phyloP scores from a whole-genome alignment of 2,113 vertebrate species.

The Proteles cristata region DNA sequence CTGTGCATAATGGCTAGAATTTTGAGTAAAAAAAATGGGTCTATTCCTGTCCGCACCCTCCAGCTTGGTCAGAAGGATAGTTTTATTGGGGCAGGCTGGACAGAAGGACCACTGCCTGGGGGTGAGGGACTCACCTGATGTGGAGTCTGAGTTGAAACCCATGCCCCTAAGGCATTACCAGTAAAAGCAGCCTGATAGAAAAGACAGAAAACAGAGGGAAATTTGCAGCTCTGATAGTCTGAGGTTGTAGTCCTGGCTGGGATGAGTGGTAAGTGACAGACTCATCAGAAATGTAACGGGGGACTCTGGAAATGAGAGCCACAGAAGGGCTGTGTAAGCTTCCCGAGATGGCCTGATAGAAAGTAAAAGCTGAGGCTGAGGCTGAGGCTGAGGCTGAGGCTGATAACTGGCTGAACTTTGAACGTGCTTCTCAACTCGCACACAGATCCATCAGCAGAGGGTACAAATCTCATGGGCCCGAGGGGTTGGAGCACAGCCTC shows the following conservation, averaged over 20 bases:
- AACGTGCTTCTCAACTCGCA: not conserved
- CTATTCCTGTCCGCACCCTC: rapidly evolving
- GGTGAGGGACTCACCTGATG: not conserved
- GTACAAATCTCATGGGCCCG: too few species aligned
- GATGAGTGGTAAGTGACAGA: not conserved
- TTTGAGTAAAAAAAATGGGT: not conserved
- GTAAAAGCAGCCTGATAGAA: not conserved
- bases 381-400: rapidly evolving
- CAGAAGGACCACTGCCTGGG: not conserved
- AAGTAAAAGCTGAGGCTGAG: not conserved
- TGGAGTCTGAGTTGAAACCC: not conserved
- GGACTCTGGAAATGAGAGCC: too few species aligned
- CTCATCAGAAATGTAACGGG: not conserved
- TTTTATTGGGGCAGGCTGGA: not conserved
- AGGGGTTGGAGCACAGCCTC: not conserved
- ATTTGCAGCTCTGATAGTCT: not conserved
- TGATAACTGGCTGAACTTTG: too few species aligned
- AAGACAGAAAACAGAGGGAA: not conserved
- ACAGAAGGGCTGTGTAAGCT: rapidly evolving
- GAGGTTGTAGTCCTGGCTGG: not conserved
- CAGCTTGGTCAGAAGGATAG: not conserved
- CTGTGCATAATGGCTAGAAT: not conserved
- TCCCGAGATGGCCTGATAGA: not conserved
- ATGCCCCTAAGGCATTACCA: not conserved
- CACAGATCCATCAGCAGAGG: not conserved